Evolutionary conservation across 2,888 invertebrate genomes (phyloP), one percentile per base, ranked within the genome.

Genomic region (Coleophora flavipennella): DNA sequence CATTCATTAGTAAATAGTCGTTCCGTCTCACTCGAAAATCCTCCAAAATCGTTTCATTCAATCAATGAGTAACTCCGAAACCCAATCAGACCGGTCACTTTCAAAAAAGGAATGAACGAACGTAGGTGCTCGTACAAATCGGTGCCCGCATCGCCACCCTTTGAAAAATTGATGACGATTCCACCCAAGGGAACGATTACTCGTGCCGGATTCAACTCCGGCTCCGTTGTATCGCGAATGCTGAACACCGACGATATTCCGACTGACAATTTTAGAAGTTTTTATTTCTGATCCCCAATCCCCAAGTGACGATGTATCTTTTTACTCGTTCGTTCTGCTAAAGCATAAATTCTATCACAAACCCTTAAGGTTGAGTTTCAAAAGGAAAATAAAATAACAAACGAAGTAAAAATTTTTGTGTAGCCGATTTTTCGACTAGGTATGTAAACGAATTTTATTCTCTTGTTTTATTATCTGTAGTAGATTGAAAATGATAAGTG

Each of bases 131-230:
- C 60, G n/a, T n/a, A 57, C 59, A 60, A 66, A 64, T 66, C 62
- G 62, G 51, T 45, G 45, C 56, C 58, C 65, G 59, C 62, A 63
- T 57, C 63, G 55, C 52, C 55, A 59, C 57, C 59, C 59, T 55
- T 61, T 69, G 67, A 69, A 72, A 71, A 70, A 72, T 71, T 70
- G 71, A 71, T 72, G 72, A 69, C 62, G 57, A 66, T 64, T 60
- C 59, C 54, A 53, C 71, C 68, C 67, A 55, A 55, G 69, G 69
- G 70, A 48, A 52, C 67, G 65, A 72, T 71, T 71, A 71, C 63
- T 58, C 55, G 62, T 59, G 59, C 53, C 59, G 55, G 62, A 62
- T 62, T 20, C 6, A 3, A 6, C 20, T 20, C 6, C 6, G 20
- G 20, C 3, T 20, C 3, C 20, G 6, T 6, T 20, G 20, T 20